Base-by-base conservation (phyloP, 2,888 invertebrate species). In the Leptopilina drosophilae region DNA sequence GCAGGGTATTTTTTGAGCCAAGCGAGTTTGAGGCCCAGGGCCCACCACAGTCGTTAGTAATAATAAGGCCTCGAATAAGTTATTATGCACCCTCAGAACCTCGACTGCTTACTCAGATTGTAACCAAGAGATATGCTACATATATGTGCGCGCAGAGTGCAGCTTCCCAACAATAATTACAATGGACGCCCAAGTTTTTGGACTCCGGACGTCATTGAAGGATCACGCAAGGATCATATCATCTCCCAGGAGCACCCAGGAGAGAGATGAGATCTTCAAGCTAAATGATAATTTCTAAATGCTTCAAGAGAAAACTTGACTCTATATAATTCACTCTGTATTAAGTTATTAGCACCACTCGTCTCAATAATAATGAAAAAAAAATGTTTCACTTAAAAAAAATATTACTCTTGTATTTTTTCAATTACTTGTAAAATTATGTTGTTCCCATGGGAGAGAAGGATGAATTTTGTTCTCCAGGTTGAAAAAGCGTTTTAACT, bases 31-130 rank as follows among this genome's bases (percentile, higher is more conserved):
- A 56, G 33, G 80, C 76, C 76, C 79, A 66, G 83, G 81, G 84
- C 87, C 87, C 85, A 87, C 87, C 87, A 84, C 85, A 86, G 88
- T 86, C 84, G 85, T 82, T 79, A 80, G 83, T 88, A 88, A 89
- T 89, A 88, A 90, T 89, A 88, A 89, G 87, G 79, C 85, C 85
- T 84, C 84, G 86, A 88, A 87, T 88, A 88, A 88, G 87, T 89
- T 88, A 89, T 89, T 89, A 89, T 85, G 85, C 49, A 49, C 49
- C 81, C 84, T 85, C 82, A 84, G 81, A 20, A 84, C 85, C 81
- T 73, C 56, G n/a, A 82, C 83, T 86, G 81, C 85, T 83, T 81
- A 85, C 84, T 82, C 85, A 79, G 83, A 82, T 82, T 49, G 77
- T 79, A 69, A 65, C 77, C 78, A 81, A 62, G 77, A 76, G 81